Conservation (phyloP, 2,113 vertebrate species). For the Gymnocephalus cernua region DNA sequence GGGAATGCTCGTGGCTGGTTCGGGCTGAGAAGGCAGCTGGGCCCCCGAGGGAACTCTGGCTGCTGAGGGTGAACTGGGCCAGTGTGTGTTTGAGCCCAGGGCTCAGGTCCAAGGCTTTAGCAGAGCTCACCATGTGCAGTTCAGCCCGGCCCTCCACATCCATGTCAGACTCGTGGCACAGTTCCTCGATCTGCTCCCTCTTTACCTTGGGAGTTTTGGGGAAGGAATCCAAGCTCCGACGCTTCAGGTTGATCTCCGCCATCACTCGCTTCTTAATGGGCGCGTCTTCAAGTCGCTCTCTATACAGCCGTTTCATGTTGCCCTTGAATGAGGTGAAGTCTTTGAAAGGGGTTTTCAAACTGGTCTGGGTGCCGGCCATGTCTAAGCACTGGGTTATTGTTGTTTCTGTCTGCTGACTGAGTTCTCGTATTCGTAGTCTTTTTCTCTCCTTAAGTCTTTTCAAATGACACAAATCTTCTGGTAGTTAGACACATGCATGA, state of each 20-base stretch:
- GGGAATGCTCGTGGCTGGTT: slow-evolving; percentile 90
- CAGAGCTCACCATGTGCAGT: slow-evolving; percentile 76
- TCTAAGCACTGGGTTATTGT: slow-evolving; percentile 63
- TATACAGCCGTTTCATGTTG: slow-evolving; percentile 86
- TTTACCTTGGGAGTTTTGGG: slow-evolving; percentile 90
- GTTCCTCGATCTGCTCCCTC: slow-evolving; percentile 90
- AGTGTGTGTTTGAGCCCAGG: slow-evolving; percentile 97
- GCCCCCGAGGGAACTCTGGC: slow-evolving; percentile 96
- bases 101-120: slow-evolving; percentile 93
- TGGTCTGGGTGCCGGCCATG: slow-evolving; percentile 91
- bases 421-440: slow-evolving; percentile 53
- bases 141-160: slow-evolving; percentile 79
- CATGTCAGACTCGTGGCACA: slow-evolving; percentile 79
- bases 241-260: slow-evolving; percentile 89
- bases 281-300: slow-evolving; percentile 88
- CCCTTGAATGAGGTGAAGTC: slow-evolving; percentile 84
- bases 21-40: slow-evolving; percentile 97
- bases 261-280: slow-evolving; percentile 92
- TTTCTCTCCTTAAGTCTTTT: slow-evolving; percentile 53
- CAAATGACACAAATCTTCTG: slow-evolving; percentile 76
- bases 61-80: slow-evolving; percentile 98
- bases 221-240: slow-evolving; percentile 83
- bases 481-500: slow-evolving; percentile 76
- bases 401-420: slow-evolving; percentile 44
- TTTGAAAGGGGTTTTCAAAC: slow-evolving; percentile 86